These are phyloP conservation scores for Zapornia atra DNA, from an alignment of 2,113 vertebrate species.

Conservation along the genomic window DNA sequence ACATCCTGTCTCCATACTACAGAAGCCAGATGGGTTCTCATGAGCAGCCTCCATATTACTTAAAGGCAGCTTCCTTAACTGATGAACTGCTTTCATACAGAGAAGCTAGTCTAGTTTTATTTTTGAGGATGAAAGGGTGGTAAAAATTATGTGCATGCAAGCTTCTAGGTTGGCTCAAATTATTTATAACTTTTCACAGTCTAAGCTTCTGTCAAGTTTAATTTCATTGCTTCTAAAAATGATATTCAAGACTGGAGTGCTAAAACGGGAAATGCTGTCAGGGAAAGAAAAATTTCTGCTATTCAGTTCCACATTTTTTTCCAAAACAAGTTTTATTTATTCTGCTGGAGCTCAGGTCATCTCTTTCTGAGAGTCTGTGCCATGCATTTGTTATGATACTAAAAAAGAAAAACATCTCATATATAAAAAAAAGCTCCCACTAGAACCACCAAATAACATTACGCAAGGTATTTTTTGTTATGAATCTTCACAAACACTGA, in stretches of 20 bases:
- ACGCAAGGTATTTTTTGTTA: not conserved
- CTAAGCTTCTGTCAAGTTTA: conserved; percentile 26
- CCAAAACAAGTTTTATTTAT: not conserved
- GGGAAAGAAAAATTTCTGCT: conserved; percentile 1
- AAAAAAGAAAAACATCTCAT: not conserved
- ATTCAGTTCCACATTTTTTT: not conserved
- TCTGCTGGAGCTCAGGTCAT: not conserved
- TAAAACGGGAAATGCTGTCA: conserved; percentile 11
- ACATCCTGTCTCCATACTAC: not conserved
- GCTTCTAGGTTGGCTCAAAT: not conserved
- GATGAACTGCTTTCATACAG: conserved; percentile 28
- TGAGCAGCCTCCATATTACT: not conserved
- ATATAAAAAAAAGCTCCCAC: not conserved
- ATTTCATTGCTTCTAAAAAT: conserved; percentile 17
- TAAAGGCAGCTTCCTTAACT: not conserved
- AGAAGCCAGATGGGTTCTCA: conserved; percentile 8
- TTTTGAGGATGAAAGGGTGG: conserved; percentile 17
- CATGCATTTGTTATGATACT: not conserved
- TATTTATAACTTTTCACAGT: not conserved
- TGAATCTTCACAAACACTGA: not conserved
- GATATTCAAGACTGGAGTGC: not conserved
- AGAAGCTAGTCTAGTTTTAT: conserved; percentile 7
- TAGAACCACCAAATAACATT: not conserved
- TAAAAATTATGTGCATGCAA: not conserved
- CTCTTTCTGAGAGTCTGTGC: not conserved